phyloP scores from a whole-genome alignment of 2,797 vertebrate genomes.

The Phoxinus dragarum region DNA sequence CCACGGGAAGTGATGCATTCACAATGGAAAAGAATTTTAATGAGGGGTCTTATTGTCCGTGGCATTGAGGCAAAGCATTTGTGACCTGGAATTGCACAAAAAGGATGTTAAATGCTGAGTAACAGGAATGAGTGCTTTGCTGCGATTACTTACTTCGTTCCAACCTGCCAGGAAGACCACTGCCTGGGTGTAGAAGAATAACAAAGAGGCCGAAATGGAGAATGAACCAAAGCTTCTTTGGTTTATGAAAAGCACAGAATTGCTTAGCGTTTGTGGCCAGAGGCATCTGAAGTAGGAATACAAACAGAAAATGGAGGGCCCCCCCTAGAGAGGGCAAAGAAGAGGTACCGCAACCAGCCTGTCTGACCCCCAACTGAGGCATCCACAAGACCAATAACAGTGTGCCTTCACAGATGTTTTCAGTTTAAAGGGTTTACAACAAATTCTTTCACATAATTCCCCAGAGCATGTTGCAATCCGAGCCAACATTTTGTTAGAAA shows the following conservation, averaged over 20 bases:
- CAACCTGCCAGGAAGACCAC: conserved; percentile 47
- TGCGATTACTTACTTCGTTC: conserved; percentile 40
- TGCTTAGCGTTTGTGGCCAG: conserved; percentile 22
- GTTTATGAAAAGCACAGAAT: conserved; percentile 48
- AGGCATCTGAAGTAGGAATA: conserved; percentile 45
- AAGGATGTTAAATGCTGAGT: conserved; percentile 48
- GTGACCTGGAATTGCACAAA: conserved; percentile 49
- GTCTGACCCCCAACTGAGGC: conserved; percentile 45
- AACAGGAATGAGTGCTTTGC: conserved; percentile 43
- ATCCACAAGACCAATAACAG: conserved; percentile 66
- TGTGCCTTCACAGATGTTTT: conserved; percentile 76
- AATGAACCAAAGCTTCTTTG: conserved; percentile 10
- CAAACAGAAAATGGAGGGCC: conserved; percentile 48
- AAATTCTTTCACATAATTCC: conserved; percentile 77
- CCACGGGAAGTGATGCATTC: conserved; percentile 54
- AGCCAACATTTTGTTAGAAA: conserved; percentile 63
- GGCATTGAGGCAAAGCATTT: conserved; percentile 42
- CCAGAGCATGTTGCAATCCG: conserved; percentile 72
- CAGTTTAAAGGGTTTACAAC: conserved; percentile 80
- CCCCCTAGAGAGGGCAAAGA: conserved; percentile 50
- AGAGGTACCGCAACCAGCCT: conserved; percentile 45
- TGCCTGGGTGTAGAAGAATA: conserved; percentile 34
- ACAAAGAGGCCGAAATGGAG: conserved; percentile 32
- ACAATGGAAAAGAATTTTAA: conserved; percentile 62
- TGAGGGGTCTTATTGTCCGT: conserved; percentile 57